Conservation (phyloP, 2,113 vertebrate species). For the Oreochromis niloticus region DNA sequence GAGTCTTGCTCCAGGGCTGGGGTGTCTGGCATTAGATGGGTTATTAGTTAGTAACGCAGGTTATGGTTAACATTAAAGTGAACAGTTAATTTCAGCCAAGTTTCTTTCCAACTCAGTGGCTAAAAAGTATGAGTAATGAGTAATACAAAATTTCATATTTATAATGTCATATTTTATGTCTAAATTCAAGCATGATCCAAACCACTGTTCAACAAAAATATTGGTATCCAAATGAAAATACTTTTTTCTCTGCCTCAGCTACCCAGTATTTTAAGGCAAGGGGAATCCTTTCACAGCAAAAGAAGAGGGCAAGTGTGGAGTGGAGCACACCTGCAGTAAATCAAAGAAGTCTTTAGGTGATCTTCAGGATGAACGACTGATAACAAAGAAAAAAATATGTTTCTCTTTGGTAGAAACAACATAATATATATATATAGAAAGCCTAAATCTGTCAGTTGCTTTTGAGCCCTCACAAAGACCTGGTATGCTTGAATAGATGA, state of each 20-base stretch:
- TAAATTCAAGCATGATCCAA: neutral
- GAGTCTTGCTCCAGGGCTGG: neutral
- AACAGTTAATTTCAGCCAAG: neutral
- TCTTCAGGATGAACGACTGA: neutral
- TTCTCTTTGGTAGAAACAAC: neutral
- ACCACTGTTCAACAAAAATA: neutral
- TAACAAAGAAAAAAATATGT: neutral
- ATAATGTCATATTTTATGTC: neutral
- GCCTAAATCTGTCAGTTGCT: neutral
- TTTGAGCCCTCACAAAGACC: neutral
- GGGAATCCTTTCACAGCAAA: neutral
- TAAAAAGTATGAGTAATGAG: neutral
- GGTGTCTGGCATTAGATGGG: neutral
- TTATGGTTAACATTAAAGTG: neutral
- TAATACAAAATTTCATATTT: neutral
- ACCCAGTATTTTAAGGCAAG: neutral
- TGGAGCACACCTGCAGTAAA: neutral
- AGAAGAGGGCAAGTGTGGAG: neutral
- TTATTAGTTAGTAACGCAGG: neutral
- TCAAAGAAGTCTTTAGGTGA: neutral
- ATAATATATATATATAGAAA: neutral
- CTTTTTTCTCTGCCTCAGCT: neutral
- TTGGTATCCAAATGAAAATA: neutral
- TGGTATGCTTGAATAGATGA: neutral
- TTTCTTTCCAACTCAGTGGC: neutral